These are phyloP conservation scores for Hemicrepidius hirtus DNA, from an alignment of 2,888 invertebrate genomes.

Conservation along the genomic window DNA sequence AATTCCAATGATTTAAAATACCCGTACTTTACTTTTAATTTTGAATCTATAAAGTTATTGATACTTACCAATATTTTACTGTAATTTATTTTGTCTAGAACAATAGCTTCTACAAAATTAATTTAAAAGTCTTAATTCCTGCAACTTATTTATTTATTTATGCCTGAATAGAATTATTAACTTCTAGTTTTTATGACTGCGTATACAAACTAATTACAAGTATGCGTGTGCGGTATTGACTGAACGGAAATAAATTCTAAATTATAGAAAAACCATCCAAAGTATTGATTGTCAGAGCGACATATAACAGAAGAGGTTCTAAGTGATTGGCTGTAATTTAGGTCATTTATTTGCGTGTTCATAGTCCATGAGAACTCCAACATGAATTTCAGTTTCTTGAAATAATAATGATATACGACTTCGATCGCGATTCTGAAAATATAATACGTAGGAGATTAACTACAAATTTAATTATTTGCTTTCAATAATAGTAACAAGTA, in stretches of 20 bases:
- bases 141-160: no score
- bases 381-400: constrained; percentile 43
- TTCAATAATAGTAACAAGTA: no score
- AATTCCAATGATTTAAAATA: no score
- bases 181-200: no score
- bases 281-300: constrained; percentile 44
- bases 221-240: constrained; percentile 35
- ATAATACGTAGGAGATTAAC: constrained; percentile 1
- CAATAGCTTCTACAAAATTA: no score
- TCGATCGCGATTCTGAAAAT: not conserved
- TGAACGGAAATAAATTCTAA: constrained; percentile 39
- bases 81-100: no score
- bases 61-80: no score
- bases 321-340: constrained; percentile 53
- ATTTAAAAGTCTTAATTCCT: no score
- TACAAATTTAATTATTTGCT: no score
- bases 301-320: constrained; percentile 41
- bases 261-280: constrained; percentile 44
- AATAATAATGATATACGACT: constrained; percentile 38
- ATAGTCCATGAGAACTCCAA: constrained; percentile 48
- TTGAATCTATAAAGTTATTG: no score
- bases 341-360: constrained; percentile 53
- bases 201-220: constrained; percentile 30
- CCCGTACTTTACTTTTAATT: no score
- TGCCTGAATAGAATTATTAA: no score